These are phyloP conservation scores for Drosophila mulleri DNA, from an alignment of 2,888 invertebrate species.

Conservation along the genomic window DNA sequence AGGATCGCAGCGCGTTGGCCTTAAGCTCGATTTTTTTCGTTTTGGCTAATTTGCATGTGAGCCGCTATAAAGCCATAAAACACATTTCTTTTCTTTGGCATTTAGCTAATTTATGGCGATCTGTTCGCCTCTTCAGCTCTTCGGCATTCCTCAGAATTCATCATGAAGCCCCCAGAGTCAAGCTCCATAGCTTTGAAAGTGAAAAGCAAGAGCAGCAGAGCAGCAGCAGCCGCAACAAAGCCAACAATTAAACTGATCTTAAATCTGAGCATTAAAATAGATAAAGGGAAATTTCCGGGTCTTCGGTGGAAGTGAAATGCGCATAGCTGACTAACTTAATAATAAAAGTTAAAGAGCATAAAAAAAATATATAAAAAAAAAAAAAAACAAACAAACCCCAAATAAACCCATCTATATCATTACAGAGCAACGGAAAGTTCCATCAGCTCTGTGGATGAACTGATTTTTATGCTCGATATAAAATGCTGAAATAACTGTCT, in stretches of 20 bases:
- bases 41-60: conserved; percentile 67
- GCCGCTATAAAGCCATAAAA: conserved; percentile 70
- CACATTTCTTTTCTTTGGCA: conserved; percentile 70
- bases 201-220: conserved; percentile 57
- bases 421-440: conserved; percentile 45
- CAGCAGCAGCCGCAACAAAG: conserved; percentile 20
- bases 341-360: conserved; percentile 72
- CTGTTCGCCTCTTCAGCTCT: conserved; percentile 25
- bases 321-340: conserved; percentile 38
- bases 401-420: conserved; percentile 2
- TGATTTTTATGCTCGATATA: conserved; percentile 47
- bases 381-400: conserved; percentile 10
- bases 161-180: conserved; percentile 45
- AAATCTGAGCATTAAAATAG: conserved; percentile 68
- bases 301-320: conserved; percentile 52
- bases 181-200: conserved; percentile 68
- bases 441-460: conserved; percentile 19
- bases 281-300: conserved; percentile 70
- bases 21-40: conserved; percentile 28
- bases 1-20: conserved; percentile 39
- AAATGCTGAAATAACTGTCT: conserved; percentile 37
- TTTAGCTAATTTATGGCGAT: conserved; percentile 63
- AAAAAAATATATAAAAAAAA: conserved; percentile 23
- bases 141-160: conserved; percentile 66
- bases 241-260: conserved; percentile 72